Conservation (phyloP, 2,888 invertebrate species). For the Ariolimax columbianus region DNA sequence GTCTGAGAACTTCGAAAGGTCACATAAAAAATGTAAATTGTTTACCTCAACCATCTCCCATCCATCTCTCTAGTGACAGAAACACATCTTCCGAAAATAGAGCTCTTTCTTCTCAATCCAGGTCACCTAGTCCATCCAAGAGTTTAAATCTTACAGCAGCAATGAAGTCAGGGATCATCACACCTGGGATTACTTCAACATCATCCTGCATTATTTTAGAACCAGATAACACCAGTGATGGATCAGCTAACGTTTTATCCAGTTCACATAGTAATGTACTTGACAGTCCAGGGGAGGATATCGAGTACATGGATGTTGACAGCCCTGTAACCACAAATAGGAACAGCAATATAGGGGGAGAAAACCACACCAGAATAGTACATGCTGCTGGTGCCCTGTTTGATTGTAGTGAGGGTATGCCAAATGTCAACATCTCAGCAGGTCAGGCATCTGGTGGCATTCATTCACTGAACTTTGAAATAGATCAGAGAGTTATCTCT, state of each 20-base stretch:
- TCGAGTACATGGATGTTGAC: constrained; percentile 50
- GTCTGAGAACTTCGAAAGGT: neutral
- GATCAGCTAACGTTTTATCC: neutral
- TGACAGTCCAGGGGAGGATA: constrained; percentile 54
- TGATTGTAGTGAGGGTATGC: neutral
- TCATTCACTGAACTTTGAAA: neutral
- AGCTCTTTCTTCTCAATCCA: neutral
- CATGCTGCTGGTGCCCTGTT: neutral
- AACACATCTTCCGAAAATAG: neutral
- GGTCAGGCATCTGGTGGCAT: neutral
- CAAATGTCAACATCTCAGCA: neutral
- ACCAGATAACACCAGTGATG: neutral
- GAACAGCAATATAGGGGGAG: neutral
- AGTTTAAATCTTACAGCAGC: neutral
- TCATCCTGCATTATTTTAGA: neutral
- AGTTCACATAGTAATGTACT: constrained; percentile 45
- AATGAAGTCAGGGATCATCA: neutral
- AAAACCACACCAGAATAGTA: neutral
- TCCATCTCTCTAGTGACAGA: neutral
- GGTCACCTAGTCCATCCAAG: constrained; percentile 27
- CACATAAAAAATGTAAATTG: neutral
- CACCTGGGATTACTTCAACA: neutral
- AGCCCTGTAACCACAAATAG: neutral
- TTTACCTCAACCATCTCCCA: neutral
- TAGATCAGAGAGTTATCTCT: neutral